Conservation (phyloP, 2,113 vertebrate species). For the human (Homo sapiens) region DNA sequence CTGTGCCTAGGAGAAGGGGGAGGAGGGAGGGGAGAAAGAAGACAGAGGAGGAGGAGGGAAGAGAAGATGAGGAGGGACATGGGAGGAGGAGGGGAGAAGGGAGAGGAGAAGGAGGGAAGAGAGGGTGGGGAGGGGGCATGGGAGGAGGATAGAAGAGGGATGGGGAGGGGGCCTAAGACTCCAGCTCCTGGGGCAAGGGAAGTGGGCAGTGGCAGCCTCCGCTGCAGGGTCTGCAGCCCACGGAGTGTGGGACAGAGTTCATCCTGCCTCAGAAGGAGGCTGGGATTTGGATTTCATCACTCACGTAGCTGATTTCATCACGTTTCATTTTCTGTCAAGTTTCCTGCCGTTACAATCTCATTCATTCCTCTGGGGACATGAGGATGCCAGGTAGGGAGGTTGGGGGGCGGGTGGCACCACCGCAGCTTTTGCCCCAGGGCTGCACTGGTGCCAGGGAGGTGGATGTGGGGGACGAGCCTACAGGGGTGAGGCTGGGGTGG, state of each 20-base stretch:
- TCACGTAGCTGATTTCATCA: background rate
- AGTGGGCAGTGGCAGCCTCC: background rate
- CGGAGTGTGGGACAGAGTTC: rapidly evolving
- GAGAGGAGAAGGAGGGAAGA: too few relatives aligned
- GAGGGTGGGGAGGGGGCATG: too few relatives aligned
- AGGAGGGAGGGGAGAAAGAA: rapidly evolving
- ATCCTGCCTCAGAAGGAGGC: background rate
- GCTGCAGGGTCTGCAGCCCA: rapidly evolving
- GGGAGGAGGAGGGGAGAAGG: too few relatives aligned
- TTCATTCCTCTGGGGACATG: background rate
- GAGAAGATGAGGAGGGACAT: too few relatives aligned
- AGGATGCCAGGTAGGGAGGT: background rate
- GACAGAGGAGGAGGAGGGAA: too few relatives aligned
- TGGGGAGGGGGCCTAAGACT: too few relatives aligned
- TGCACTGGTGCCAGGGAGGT: background rate
- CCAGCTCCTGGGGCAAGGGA: too few relatives aligned
- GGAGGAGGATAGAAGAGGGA: too few relatives aligned
- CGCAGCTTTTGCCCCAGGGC: background rate
- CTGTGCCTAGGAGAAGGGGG: background rate
- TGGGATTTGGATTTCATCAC: background rate
- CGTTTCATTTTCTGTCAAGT: constrained; percentile 35
- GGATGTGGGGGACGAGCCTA: background rate
- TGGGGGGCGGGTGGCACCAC: background rate
- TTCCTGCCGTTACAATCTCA: background rate
- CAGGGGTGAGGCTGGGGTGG: too few relatives aligned